phyloP scores from a whole-genome alignment of 1,140 invertebrate genomes.

The Adoxophyes honmai region DNA sequence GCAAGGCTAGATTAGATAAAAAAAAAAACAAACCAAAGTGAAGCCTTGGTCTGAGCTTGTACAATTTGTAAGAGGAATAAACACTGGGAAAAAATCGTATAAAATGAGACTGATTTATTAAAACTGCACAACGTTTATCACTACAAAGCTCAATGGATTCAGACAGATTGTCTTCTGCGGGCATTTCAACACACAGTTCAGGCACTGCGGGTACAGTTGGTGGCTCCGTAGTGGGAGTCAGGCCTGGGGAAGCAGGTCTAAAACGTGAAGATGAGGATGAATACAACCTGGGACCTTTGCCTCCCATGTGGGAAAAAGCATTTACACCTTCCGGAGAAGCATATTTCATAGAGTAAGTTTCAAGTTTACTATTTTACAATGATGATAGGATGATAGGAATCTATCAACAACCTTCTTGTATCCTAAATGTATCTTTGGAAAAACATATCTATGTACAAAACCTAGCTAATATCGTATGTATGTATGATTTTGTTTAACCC shows the following conservation, averaged over 20 bases:
- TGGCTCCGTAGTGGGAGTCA: conserved; percentile 65
- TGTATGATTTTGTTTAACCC: too few species aligned
- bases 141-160: conserved; percentile 64
- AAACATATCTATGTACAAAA: too few species aligned
- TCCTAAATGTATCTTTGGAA: too few species aligned
- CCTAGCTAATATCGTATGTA: too few species aligned
- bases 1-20: neutral
- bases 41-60: too few species aligned
- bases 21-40: neutral
- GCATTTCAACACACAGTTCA: conserved; percentile 68
- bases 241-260: conserved; percentile 48
- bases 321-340: conserved; percentile 97
- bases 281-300: conserved; percentile 88
- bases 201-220: conserved; percentile 64
- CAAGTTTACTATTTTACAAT: too few species aligned
- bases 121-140: conserved; percentile 42
- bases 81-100: neutral
- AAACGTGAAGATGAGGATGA: conserved; percentile 72
- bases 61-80: too few species aligned
- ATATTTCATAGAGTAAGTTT: conserved; percentile 97
- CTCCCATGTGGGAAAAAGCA: conserved; percentile 97
- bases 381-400: too few species aligned
- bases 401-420: too few species aligned
- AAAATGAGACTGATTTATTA: conserved; percentile 15
- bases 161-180: conserved; percentile 68